These are phyloP conservation scores for Drosophila lowei DNA, from an alignment of 1,140 invertebrate species.

Conservation along the genomic window DNA sequence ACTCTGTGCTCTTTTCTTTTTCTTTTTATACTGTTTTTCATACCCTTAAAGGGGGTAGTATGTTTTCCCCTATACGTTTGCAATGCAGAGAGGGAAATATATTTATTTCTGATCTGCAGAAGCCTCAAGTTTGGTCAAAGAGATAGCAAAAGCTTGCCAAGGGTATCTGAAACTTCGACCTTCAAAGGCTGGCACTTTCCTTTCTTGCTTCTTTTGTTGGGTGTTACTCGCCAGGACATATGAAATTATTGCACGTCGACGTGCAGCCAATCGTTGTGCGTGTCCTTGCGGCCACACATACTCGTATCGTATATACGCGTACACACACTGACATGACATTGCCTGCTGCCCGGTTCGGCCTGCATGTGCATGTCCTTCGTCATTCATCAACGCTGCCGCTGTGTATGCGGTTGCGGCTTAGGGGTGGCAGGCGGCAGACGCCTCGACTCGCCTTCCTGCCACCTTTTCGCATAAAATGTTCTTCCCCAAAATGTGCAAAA, in stretches of 20 bases:
- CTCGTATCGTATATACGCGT: slow-evolving; percentile 11
- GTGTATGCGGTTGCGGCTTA: slow-evolving; percentile 65
- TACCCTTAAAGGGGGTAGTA: background rate
- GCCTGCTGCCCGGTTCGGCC: slow-evolving; percentile 7
- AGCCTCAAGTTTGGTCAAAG: no score
- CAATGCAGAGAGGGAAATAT: no score
- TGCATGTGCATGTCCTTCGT: slow-evolving; percentile 69
- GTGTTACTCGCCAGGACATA: slow-evolving; percentile 54
- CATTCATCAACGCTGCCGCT: slow-evolving; percentile 67
- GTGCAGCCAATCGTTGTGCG: slow-evolving; percentile 76
- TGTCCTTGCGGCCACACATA: slow-evolving; percentile 43
- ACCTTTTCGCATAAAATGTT: slow-evolving; percentile 34
- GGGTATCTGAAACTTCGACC: no score
- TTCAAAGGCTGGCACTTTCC: no score
- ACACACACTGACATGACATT: slow-evolving; percentile 7
- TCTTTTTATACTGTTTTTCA: slow-evolving; percentile 14
- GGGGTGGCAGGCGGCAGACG: slow-evolving; percentile 50
- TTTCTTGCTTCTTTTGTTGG: slow-evolving; percentile 32
- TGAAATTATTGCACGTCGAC: slow-evolving; percentile 77
- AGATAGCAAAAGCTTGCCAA: no score
- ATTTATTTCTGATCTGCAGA: no score
- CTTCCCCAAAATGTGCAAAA: slow-evolving; percentile 43
- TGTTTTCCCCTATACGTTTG: background rate
- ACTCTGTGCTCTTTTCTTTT: background rate
- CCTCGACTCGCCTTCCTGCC: background rate